phyloP scores from a whole-genome alignment of 2,113 vertebrate species.

The Brachionichthys hirsutus region DNA sequence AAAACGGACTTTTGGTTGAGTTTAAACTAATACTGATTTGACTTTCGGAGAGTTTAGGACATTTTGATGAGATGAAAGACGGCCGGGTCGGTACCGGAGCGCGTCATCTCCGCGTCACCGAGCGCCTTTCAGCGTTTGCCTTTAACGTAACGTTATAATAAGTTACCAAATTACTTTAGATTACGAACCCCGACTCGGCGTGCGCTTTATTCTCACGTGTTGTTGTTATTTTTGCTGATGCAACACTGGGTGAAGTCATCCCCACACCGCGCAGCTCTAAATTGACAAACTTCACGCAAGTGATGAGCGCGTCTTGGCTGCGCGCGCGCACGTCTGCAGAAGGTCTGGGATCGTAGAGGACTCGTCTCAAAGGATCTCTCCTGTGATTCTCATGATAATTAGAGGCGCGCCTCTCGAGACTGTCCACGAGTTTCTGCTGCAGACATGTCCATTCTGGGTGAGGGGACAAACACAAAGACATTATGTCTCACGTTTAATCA shows the following conservation, averaged over 20 bases:
- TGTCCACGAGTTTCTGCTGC: slow-evolving; percentile 43
- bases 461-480: slow-evolving; percentile 15
- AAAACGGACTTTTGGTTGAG: too few species aligned
- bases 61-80: too few species aligned
- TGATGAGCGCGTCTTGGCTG: slow-evolving; percentile 41
- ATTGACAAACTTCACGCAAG: slow-evolving; percentile 52
- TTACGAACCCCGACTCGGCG: too few species aligned
- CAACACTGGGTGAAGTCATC: slow-evolving; percentile 25
- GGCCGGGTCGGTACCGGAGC: too few species aligned
- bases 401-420: slow-evolving; percentile 31
- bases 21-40: too few species aligned
- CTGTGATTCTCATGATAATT: slow-evolving; percentile 73
- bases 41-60: too few species aligned
- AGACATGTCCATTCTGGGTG: slow-evolving; percentile 24
- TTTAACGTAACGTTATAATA: too few species aligned
- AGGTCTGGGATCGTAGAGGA: slow-evolving; percentile 44
- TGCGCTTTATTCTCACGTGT: too few species aligned
- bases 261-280: slow-evolving; percentile 46
- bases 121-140: too few species aligned
- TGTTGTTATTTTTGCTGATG: too few species aligned
- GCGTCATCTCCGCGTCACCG: too few species aligned
- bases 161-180: too few species aligned
- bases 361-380: slow-evolving; percentile 63
- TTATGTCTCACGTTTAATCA: slow-evolving; percentile 3
- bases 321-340: slow-evolving; percentile 34